Percentiles rank a stretch among this genome's conserved stretches.
phyloP scores from a whole-genome alignment of 2,797 vertebrate species.

The Cyclopterus lumpus region DNA sequence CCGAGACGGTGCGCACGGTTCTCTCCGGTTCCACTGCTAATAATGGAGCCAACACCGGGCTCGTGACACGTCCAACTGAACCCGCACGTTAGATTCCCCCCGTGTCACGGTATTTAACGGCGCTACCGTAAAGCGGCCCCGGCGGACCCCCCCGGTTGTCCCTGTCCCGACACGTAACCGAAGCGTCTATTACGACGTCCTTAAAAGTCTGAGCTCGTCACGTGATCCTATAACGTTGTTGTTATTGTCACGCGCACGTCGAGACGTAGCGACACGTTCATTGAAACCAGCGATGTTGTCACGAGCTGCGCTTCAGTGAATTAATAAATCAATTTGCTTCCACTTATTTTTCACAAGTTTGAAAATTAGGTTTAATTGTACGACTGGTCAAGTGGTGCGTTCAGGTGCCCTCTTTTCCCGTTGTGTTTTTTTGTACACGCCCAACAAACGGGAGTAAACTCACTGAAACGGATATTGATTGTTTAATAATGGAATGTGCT shows the following conservation, averaged over 20 bases:
- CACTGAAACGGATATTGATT: background rate
- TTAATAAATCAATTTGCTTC: too few species aligned
- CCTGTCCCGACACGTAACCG: background rate
- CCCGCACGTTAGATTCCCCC: background rate
- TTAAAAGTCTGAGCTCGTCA: background rate
- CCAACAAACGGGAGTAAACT: background rate
- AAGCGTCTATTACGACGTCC: background rate
- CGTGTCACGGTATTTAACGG: background rate
- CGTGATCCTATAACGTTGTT: background rate
- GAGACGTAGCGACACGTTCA: too few species aligned
- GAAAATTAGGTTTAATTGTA: background rate
- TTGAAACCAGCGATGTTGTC: background rate
- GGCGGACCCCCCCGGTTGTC: background rate
- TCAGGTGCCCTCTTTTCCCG: background rate
- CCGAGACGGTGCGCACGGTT: too few species aligned
- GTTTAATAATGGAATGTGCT: background rate
- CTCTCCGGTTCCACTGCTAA: too few species aligned
- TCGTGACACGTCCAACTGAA: background rate
- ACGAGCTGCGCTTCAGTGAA: too few species aligned
- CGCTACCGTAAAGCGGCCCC: background rate
- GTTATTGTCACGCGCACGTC: background rate
- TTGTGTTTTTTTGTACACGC: background rate
- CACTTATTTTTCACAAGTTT: too few species aligned
- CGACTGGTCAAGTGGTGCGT: background rate
- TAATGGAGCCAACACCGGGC: background rate